Percentiles rank a stretch among this genome's conserved stretches.
Conservation (phyloP, 2,888 invertebrate species). For the Gortyna flavago region DNA sequence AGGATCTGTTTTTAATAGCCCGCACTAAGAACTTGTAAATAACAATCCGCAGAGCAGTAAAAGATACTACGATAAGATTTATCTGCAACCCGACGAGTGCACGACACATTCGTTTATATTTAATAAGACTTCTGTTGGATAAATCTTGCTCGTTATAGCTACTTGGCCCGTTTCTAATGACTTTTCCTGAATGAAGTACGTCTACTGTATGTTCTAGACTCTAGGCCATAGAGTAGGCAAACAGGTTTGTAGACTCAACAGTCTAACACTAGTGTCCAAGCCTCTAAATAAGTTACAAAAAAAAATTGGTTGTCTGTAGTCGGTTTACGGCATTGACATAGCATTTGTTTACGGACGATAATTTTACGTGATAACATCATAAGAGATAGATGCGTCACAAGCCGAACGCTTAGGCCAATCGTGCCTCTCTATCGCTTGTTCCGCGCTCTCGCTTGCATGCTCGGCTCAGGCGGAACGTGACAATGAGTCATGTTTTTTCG, state of each 20-base stretch:
- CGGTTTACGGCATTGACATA: no score
- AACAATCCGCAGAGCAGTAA: constrained; percentile 14
- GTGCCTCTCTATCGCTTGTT: no score
- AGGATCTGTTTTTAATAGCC: constrained; percentile 44
- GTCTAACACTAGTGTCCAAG: no score
- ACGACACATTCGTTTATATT: constrained; percentile 1
- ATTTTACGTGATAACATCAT: no score
- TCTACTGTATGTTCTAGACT: not conserved
- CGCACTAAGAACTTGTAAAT: constrained; percentile 32
- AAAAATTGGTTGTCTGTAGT: no score
- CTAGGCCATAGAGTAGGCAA: not conserved
- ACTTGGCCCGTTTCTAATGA: not conserved
- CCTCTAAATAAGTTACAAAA: not conserved
- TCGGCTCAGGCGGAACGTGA: no score
- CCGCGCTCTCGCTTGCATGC: no score
- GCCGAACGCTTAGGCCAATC: no score
- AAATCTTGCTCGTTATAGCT: not conserved
- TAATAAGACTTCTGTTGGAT: not conserved
- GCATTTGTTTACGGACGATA: no score
- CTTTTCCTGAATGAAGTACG: not conserved
- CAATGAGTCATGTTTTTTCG: no score
- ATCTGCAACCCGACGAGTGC: constrained; percentile 5
- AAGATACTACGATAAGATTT: constrained; percentile 36
- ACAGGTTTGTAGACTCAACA: not conserved
- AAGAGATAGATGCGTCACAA: no score